Base-by-base conservation (phyloP, 2,888 invertebrate genomes). In the Trichogramma dendrolimi region DNA sequence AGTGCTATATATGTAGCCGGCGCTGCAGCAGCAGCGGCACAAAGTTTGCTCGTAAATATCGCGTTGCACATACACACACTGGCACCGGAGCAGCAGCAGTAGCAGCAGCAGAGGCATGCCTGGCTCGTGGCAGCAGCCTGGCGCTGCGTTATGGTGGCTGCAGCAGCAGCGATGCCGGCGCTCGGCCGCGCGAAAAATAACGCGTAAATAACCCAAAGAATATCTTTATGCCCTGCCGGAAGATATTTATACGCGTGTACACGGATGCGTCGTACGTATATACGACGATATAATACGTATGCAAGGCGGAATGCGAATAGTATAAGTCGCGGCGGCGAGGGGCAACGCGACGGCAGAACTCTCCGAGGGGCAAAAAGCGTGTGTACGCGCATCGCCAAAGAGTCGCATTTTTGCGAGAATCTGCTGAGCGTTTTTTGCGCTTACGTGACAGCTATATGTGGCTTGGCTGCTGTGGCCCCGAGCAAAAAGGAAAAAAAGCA, bases 41-140 rank as follows among this genome's bases (percentile, higher is more conserved):
- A 59, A 57, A 42, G 11, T 59, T 62, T 40, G 63, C 67, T 70
- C 70, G 68, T 71, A 71, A 70, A 71, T 64, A 67, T 63, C 63
- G 27, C 51, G 52, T 55, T 54, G 61, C 60, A 51, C 54, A 63
- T 54, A 27, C 27, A 27, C 27, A 27, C 27, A 27, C 27, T 27
- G 27, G 27, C 10, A 46, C 46, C n/a, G 46, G 10, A 46, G 46
- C 46, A 46, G 46, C n/a, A 46, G 46, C 46, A 46, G 46, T 46
- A 46, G 46, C 46, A 46, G 46, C n/a, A 46, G 46, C 46, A 46
- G 46, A n/a, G n/a, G n/a, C 10, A n/a, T 46, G n/a, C 10, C 46
- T n/a, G 46, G 46, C 10, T n/a, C 46, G 46, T 46, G n/a, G 46
- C 27, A 27, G 27, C 27, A 27, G 27, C 27, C 27, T 27, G 27